phyloP scores from a whole-genome alignment of 2,888 invertebrate genomes.

The Coleophora deauratella region DNA sequence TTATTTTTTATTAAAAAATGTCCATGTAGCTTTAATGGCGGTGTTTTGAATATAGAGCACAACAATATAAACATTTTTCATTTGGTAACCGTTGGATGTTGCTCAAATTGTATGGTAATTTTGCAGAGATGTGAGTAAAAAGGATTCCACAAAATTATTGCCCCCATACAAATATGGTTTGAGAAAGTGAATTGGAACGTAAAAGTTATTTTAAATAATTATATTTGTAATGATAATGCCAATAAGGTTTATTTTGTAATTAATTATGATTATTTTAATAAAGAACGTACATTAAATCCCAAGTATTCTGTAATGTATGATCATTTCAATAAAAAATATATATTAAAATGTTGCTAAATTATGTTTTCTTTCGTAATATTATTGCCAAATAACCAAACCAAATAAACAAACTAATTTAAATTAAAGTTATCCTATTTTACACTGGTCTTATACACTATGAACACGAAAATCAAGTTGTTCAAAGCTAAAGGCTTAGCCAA shows the following conservation, averaged over 20 bases:
- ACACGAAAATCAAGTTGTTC: no score
- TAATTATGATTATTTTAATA: constrained; percentile 71
- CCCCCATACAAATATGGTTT: constrained; percentile 54
- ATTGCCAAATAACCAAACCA: no score
- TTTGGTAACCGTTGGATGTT: constrained; percentile 45
- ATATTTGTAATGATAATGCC: constrained; percentile 59
- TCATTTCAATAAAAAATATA: constrained; percentile 74
- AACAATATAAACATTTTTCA: constrained; percentile 57
- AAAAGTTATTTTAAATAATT: constrained; percentile 52
- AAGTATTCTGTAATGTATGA: constrained; percentile 71
- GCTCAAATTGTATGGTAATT: constrained; percentile 45
- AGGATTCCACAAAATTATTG: constrained; percentile 45
- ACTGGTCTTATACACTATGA: no score
- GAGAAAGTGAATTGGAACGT: constrained; percentile 48
- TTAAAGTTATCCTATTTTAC: no score
- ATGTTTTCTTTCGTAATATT: constrained; percentile 39
- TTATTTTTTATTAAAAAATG: constrained; percentile 65
- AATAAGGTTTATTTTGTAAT: constrained; percentile 71
- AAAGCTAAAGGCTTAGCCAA: no score
- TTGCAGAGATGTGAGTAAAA: constrained; percentile 27
- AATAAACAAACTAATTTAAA: no score
- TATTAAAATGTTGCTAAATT: constrained; percentile 74
- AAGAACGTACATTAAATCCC: constrained; percentile 64
- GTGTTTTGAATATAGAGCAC: constrained; percentile 55
- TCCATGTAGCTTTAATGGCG: constrained; percentile 65